Conservation (phyloP, 2,797 vertebrate genomes). For the Mus caroli region DNA sequence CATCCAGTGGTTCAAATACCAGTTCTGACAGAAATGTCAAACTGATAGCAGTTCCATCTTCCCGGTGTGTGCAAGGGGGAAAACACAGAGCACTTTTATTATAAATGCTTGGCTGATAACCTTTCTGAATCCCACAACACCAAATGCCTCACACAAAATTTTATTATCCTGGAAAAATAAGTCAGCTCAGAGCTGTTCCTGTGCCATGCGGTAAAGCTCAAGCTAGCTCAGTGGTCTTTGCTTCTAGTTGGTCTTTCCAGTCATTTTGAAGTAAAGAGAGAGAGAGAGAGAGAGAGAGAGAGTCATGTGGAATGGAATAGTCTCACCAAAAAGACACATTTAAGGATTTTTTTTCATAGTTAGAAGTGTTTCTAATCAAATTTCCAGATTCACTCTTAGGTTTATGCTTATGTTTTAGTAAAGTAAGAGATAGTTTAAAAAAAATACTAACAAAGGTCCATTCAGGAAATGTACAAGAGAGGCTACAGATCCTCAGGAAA, state of each 20-base stretch:
- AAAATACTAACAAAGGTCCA: not conserved
- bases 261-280: conserved; percentile 63
- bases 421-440: not conserved
- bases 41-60: conserved; percentile 92
- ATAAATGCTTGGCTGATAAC: conserved; percentile 94
- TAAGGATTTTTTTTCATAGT: not conserved
- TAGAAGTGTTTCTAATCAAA: not conserved
- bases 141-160: conserved; percentile 88
- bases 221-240: not conserved
- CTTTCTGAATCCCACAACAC: conserved; percentile 93
- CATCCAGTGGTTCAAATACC: conserved; percentile 96
- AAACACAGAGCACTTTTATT: conserved; percentile 87
- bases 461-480: not conserved
- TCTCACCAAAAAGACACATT: not conserved
- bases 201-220: conserved; percentile 27
- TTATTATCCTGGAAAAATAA: conserved; percentile 88
- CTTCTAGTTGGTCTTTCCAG: not conserved
- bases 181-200: conserved; percentile 8
- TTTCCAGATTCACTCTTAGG: not conserved
- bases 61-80: conserved; percentile 81
- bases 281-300: not conserved
- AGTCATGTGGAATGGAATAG: not conserved
- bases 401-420: conserved; percentile 12
- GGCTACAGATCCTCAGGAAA: not conserved
- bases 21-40: conserved; percentile 98